Evolutionary conservation across 2,113 vertebrate species (phyloP).

Genomic region (Paradoxurus hermaphroditus): DNA sequence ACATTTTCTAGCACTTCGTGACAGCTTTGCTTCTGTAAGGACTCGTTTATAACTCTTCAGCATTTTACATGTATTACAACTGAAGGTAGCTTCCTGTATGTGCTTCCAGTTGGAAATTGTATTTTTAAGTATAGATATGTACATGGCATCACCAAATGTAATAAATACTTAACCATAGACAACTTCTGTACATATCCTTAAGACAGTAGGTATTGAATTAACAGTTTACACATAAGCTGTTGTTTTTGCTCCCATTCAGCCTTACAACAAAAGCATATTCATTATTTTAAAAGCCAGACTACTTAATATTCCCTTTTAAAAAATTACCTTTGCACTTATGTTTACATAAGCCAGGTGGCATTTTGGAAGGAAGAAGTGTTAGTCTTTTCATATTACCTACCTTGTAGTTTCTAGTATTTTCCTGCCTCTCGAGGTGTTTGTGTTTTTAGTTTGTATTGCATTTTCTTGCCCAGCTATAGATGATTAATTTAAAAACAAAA

Average conservation of each 20-base stretch:
- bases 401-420: neutral
- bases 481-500: neutral
- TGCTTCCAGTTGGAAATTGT: neutral
- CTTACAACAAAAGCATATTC: neutral
- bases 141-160: neutral
- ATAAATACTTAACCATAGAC: neutral
- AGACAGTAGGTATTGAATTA: neutral
- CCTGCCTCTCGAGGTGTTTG: neutral
- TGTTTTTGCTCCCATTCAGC: neutral
- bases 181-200: neutral
- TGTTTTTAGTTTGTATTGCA: neutral
- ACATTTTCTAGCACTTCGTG: neutral
- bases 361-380: neutral
- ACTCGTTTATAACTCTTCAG: neutral
- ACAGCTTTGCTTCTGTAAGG: conserved; percentile 16
- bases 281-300: neutral
- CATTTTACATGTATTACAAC: neutral
- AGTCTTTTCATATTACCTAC: neutral
- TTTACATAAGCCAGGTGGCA: neutral
- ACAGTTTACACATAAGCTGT: neutral
- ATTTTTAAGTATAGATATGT: conserved; percentile 12
- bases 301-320: neutral
- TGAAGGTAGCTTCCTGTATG: neutral
- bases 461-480: neutral
- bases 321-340: neutral